Evolutionary conservation across 2,113 vertebrate genomes (phyloP), one percentile per base, ranked within the genome.

Genomic region (Ceuthmochares aereus): DNA sequence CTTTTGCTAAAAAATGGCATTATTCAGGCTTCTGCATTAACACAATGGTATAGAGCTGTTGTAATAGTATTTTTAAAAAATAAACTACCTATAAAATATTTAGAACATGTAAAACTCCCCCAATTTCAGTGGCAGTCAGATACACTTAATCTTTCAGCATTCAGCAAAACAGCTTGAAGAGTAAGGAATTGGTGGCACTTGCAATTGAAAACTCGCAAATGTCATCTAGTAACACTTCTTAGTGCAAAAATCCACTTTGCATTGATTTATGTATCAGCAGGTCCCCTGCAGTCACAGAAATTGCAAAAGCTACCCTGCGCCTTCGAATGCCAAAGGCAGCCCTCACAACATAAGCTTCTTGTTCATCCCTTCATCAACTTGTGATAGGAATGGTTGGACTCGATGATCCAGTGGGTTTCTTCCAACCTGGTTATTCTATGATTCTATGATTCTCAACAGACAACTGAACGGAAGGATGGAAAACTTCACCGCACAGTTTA

Each of bases 241-340:
- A 29, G 26, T 66, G 55, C 64, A 89, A 83, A 72, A 92, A 94
- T 60, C 69, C 78, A 59, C 27, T 82, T 69, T 72, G 85, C 51
- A 54, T 37, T 69, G 94, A 96, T 87, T 89, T 72, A 77, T 3
- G 2, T 63, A 90, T 91, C 76, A 86, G 88, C 68, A 92, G 87
- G 76, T 16, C 14, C 91, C 87, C 91, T 68, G 95, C 87, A 72
- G 69, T 3, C 59, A 27, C 10, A 42, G 85, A 52, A 88, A 82
- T 43, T 84, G 56, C 84, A 73, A 85, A 85, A 95, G 67, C 66
- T 88, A 4, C 29, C 43, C 64, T 6, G 43, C 80, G 79, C 81
- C 88, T 88, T 76, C 3, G 1, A 93, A 51, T n/a, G 56, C 16
- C 79, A 60, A 27, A 79, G 85, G 51, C 91, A 92, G 45, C 56